Evolutionary conservation across 2,797 vertebrate genomes (phyloP).

Genomic region (Xenentodon cancila): DNA sequence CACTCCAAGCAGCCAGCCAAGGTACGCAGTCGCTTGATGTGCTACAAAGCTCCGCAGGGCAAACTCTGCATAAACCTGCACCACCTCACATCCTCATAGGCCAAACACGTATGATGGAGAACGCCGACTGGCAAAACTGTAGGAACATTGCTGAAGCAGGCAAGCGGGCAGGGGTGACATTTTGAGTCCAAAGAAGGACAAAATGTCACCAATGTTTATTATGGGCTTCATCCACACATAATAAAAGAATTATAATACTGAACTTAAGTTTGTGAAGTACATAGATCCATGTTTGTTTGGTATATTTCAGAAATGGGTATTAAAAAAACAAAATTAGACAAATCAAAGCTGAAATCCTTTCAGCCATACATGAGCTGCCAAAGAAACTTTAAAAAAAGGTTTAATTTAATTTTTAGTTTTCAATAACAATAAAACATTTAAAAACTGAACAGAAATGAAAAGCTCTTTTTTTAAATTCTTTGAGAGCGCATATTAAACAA

Average conservation of each 20-base stretch:
- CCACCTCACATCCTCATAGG: slow-evolving; percentile 57
- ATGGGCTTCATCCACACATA: slow-evolving; percentile 36
- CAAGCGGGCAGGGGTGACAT: slow-evolving; percentile 66
- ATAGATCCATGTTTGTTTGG: not conserved
- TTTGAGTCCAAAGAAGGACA: slow-evolving; percentile 58
- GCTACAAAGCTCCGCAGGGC: slow-evolving; percentile 63
- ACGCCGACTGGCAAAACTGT: slow-evolving; percentile 58
- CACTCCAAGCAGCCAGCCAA: slow-evolving; percentile 58
- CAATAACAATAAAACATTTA: not conserved
- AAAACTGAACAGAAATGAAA: not conserved
- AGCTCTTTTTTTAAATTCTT: not conserved
- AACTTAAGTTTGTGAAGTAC: not conserved
- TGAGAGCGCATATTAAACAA: not conserved
- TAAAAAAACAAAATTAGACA: not conserved
- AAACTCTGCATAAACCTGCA: slow-evolving; percentile 53
- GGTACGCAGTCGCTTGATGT: slow-evolving; percentile 47
- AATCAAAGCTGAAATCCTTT: not conserved
- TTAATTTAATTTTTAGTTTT: no score
- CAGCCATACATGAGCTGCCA: no score
- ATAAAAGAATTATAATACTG: slow-evolving; percentile 13
- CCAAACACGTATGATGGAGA: slow-evolving; percentile 54
- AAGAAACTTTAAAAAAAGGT: no score
- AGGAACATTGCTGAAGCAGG: slow-evolving; percentile 70
- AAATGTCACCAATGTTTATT: slow-evolving; percentile 45
- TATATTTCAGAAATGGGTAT: not conserved